phyloP scores from a whole-genome alignment of 2,797 vertebrate species.

The Cuculus canorus region DNA sequence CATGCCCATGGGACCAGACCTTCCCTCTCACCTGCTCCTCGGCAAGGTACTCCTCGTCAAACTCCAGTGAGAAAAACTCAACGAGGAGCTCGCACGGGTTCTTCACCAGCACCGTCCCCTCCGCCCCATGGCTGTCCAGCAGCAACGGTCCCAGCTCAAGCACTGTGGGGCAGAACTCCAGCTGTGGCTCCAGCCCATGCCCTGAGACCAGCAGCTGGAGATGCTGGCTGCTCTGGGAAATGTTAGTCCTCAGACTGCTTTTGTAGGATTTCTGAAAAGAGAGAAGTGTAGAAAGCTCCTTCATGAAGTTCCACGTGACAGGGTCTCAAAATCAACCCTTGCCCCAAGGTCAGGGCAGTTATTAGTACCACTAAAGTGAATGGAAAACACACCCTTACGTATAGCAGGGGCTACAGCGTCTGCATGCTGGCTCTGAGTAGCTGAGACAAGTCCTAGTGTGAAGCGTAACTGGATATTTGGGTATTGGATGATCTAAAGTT shows the following conservation, averaged over 20 bases:
- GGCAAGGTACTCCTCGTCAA: slow-evolving; percentile 84
- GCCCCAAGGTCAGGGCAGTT: neutral
- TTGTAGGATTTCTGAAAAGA: slow-evolving; percentile 81
- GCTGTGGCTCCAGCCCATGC: slow-evolving; percentile 81
- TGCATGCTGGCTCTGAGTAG: neutral
- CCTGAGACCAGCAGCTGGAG: slow-evolving; percentile 79
- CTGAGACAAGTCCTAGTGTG: neutral
- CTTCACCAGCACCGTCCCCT: slow-evolving; percentile 80
- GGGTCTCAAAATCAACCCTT: neutral
- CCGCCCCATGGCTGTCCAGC: slow-evolving; percentile 71
- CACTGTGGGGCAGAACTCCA: slow-evolving; percentile 79
- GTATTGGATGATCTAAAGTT: neutral
- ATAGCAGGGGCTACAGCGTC: neutral
- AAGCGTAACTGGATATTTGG: neutral
- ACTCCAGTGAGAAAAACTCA: slow-evolving; percentile 91
- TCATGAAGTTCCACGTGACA: neutral
- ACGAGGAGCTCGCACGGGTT: slow-evolving; percentile 85
- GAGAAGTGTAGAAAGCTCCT: neutral
- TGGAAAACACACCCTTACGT: neutral
- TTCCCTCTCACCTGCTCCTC: slow-evolving; percentile 86
- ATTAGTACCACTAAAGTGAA: neutral
- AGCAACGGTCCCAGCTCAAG: slow-evolving; percentile 84
- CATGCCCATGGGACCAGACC: fast-evolving
- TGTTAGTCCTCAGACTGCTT: slow-evolving; percentile 74
- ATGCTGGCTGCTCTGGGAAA: slow-evolving; percentile 79